These are phyloP conservation scores for Galleria mellonella DNA, from an alignment of 1,140 invertebrate genomes.

Conservation along the genomic window DNA sequence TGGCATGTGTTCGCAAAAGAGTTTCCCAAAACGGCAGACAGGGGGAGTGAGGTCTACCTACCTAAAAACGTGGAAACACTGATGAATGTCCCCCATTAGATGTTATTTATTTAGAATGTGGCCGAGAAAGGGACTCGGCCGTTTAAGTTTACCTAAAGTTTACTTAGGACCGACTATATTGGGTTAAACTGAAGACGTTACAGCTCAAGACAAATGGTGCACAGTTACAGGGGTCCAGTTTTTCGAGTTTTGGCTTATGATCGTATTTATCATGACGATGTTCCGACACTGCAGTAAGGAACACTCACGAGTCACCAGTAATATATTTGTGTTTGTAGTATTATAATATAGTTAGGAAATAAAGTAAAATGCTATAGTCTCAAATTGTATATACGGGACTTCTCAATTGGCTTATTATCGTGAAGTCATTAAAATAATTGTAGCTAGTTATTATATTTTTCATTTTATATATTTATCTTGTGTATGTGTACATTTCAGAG, in stretches of 20 bases:
- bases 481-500: too few relatives aligned
- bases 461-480: too few relatives aligned
- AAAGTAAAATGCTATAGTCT: too few relatives aligned
- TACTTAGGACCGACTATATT: slow-evolving; percentile 69
- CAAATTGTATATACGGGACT: too few relatives aligned
- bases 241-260: slow-evolving; percentile 56
- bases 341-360: not conserved
- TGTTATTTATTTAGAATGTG: slow-evolving; percentile 76
- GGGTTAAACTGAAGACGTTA: slow-evolving; percentile 64
- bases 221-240: slow-evolving; percentile 64
- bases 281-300: not conserved
- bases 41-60: slow-evolving; percentile 44
- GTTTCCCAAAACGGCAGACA: slow-evolving; percentile 57
- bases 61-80: slow-evolving; percentile 70
- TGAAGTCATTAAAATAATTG: too few relatives aligned
- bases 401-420: too few relatives aligned
- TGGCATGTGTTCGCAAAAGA: slow-evolving; percentile 27
- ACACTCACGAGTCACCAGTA: too few relatives aligned
- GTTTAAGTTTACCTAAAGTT: slow-evolving; percentile 67
- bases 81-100: slow-evolving; percentile 76
- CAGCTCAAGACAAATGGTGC: slow-evolving; percentile 55
- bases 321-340: not conserved
- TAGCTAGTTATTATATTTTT: too few relatives aligned
- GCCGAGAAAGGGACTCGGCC: slow-evolving; percentile 57
- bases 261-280: slow-evolving; percentile 45